Conservation (phyloP, 2,888 invertebrate genomes). For the Thyatira batis region DNA sequence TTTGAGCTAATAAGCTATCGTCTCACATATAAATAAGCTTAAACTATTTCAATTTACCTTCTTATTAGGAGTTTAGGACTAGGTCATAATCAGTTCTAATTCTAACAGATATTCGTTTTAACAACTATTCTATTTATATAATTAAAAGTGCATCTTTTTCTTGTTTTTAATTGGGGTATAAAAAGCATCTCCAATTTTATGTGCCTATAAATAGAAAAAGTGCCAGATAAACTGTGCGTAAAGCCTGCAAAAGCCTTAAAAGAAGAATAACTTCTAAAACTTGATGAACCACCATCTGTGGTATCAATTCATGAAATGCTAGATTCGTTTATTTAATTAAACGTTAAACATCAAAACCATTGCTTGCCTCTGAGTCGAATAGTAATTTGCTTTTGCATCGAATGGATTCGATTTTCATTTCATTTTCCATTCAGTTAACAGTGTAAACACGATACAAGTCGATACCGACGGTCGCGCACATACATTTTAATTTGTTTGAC, state of each 20-base stretch:
- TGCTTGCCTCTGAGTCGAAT: conserved; percentile 1
- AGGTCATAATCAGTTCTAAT: too few relatives aligned
- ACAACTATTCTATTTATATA: too few relatives aligned
- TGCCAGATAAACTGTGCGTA: too few relatives aligned
- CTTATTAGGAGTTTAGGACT: too few relatives aligned
- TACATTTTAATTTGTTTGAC: conserved; percentile 17
- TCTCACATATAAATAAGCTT: too few relatives aligned
- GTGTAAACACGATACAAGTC: conserved; percentile 22
- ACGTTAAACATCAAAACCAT: not conserved
- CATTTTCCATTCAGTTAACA: conserved; percentile 24
- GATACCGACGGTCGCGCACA: conserved; percentile 9
- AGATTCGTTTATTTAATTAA: not conserved
- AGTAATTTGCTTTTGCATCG: conserved; percentile 11
- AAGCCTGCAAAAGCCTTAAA: not conserved
- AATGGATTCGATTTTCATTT: conserved; percentile 23
- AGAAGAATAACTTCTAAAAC: not conserved
- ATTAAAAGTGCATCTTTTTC: too few relatives aligned
- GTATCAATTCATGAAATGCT: not conserved
- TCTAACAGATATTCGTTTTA: too few relatives aligned
- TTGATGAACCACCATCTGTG: not conserved
- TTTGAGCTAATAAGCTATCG: too few relatives aligned
- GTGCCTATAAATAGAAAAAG: too few relatives aligned
- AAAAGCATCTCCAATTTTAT: too few relatives aligned
- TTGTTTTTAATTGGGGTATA: too few relatives aligned
- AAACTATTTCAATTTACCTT: too few relatives aligned